A percentile compares a stretch with the other conserved stretches of the same genome.
Conservation (phyloP, 2,797 vertebrate genomes). For the Bradypus variegatus region DNA sequence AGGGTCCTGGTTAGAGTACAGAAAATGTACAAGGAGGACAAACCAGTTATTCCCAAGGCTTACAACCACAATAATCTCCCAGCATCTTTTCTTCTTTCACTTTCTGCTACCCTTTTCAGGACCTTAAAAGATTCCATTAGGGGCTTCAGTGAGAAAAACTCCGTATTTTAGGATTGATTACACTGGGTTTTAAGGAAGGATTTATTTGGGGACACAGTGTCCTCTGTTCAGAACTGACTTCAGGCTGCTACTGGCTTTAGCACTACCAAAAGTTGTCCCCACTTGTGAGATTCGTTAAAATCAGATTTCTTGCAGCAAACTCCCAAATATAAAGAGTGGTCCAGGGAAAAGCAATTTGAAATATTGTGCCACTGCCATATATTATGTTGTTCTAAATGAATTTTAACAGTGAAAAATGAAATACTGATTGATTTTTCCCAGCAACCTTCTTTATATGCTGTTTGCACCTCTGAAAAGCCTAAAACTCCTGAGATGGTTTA, state of each 20-base stretch:
- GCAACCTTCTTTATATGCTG: conserved; percentile 19
- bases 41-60: not conserved
- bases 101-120: conserved; percentile 56
- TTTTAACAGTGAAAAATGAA: conserved; percentile 35
- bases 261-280: conserved; percentile 5
- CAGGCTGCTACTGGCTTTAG: conserved; percentile 39
- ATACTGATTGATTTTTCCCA: conserved; percentile 26
- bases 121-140: conserved; percentile 60
- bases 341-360: conserved; percentile 37
- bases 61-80: conserved; percentile 50
- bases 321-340: conserved; percentile 41
- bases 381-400: conserved; percentile 11
- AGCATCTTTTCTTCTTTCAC: conserved; percentile 37
- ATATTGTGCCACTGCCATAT: not conserved
- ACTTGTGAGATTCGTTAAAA: not conserved
- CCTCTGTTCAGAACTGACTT: conserved; percentile 33
- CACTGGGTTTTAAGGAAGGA: conserved; percentile 43
- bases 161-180: conserved; percentile 50
- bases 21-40: conserved; percentile 40
- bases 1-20: conserved; percentile 55
- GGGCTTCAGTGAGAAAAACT: conserved; percentile 45
- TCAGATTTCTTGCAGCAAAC: conserved; percentile 7
- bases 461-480: conserved; percentile 4
- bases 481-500: conserved; percentile 40
- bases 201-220: conserved; percentile 38